Conservation (phyloP, 30 jellyfish, hydroid and myxozoan species). For the Turritopsis dohrnii region DNA sequence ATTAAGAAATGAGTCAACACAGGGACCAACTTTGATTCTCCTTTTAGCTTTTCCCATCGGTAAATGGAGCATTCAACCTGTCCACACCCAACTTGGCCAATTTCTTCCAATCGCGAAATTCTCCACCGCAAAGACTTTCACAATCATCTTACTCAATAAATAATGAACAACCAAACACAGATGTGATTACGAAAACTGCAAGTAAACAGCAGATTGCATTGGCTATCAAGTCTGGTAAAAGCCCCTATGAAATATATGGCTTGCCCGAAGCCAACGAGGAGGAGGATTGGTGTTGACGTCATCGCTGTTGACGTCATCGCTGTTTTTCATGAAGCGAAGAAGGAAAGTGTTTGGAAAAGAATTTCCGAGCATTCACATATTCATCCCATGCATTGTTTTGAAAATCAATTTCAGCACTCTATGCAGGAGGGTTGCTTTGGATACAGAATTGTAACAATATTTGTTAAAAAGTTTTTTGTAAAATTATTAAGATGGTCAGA, state of each 20-base stretch:
- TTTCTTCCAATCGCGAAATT: background rate
- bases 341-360: background rate
- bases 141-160: constrained; percentile 45
- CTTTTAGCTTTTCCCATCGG: background rate
- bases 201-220: constrained; percentile 85
- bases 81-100: constrained; percentile 55
- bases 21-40: background rate
- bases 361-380: background rate
- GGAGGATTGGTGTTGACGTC: constrained; percentile 81
- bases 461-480: background rate
- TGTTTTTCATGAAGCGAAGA: too few species aligned
- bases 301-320: background rate
- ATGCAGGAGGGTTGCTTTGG: background rate
- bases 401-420: background rate
- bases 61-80: background rate
- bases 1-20: too few species aligned
- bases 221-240: constrained; percentile 96
- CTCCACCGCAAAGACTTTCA: constrained; percentile 26
- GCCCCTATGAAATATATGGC: constrained; percentile 95
- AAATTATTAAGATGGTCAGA: background rate
- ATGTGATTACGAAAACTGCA: background rate
- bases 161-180: constrained; percentile 1
- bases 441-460: background rate
- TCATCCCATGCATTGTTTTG: background rate
- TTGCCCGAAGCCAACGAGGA: constrained; percentile 88